phyloP scores from a whole-genome alignment of 2,888 invertebrate species.

The Drosophila borborema region DNA sequence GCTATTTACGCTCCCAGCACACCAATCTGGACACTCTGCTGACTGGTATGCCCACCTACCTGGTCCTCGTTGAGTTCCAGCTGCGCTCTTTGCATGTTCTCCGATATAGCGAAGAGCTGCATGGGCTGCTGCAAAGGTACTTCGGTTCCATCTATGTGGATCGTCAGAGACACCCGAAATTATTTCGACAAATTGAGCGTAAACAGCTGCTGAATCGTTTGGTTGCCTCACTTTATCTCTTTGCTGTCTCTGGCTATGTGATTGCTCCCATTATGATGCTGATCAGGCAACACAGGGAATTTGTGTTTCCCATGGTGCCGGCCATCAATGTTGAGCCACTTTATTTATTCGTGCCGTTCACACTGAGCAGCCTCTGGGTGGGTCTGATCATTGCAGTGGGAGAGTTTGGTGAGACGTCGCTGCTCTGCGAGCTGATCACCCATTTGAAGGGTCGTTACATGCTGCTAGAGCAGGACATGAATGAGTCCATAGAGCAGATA shows the following conservation, averaged over 20 bases:
- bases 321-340: slow-evolving; percentile 51
- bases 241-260: slow-evolving; percentile 49
- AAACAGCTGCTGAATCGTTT: slow-evolving; percentile 54
- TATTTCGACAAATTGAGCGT: slow-evolving; percentile 48
- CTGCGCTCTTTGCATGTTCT: slow-evolving; percentile 64
- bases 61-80: slow-evolving; percentile 71
- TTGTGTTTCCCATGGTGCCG: slow-evolving; percentile 65
- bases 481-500: slow-evolving; percentile 41
- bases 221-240: slow-evolving; percentile 59
- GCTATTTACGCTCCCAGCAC: slow-evolving; percentile 56
- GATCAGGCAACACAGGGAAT: slow-evolving; percentile 28
- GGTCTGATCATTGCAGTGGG: slow-evolving; percentile 60
- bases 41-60: slow-evolving; percentile 72
- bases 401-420: slow-evolving; percentile 70
- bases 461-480: slow-evolving; percentile 64
- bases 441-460: slow-evolving; percentile 76
- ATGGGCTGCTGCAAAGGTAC: slow-evolving; percentile 61
- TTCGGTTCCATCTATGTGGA: slow-evolving; percentile 72
- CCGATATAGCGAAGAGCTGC: slow-evolving; percentile 45
- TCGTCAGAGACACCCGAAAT: slow-evolving; percentile 41
- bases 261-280: slow-evolving; percentile 51
- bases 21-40: slow-evolving; percentile 64
- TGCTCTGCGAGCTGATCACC: slow-evolving; percentile 65
- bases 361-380: slow-evolving; percentile 64
- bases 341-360: slow-evolving; percentile 55